Evolutionary conservation across 2,888 invertebrate species (phyloP), one percentile per base, ranked within the genome.

Genomic region (Rapana venosa): DNA sequence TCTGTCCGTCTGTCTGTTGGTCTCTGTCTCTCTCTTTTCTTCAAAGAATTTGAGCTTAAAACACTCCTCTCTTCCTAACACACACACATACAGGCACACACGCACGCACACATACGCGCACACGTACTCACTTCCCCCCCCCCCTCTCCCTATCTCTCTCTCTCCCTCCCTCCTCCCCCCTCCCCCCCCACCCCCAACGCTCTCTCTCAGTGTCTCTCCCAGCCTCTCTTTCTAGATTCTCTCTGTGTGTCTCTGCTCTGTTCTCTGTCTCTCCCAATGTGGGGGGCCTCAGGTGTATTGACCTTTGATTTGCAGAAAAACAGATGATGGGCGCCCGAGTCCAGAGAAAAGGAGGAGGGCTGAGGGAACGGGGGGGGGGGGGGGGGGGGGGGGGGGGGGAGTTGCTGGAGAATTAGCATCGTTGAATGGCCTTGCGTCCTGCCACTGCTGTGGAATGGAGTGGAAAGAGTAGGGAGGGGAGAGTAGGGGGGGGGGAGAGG

Each of bases 271-370:
- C n/a, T n/a, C 26, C 74, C 26, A 6, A 47, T 47, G 47, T 47
- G 47, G 47, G 47, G 47, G 47, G 47, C 8, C 47, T 47, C 47
- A 47, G 47, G 47, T 47, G 47, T 47, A 47, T 47, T 47, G 47
- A 47, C 47, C 47, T 47, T 2, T 47, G 47, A 47, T 47, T 47
- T 47, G 47, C 47, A 47, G 77, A 56, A 56, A 74, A 47, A 86
- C 15, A 30, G 84, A 32, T 56, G 47, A 70, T 26, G 84, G n/a
- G 89, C 13, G n/a, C 22, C 30, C 22, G 30, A 22, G 58, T 61
- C 22, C 35, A 56, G 87, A 61, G 81, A 79, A 26, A 58, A 61
- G 74, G 79, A 88, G 88, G 56, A 61, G 58, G 79, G 74, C 79
- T 36, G 83, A 61, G 36, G 56, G 81, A 79, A 77, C 47, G 81